Conservation (phyloP, 92 coral and sea anemone genomes). For the Epizoanthus stellaris region DNA sequence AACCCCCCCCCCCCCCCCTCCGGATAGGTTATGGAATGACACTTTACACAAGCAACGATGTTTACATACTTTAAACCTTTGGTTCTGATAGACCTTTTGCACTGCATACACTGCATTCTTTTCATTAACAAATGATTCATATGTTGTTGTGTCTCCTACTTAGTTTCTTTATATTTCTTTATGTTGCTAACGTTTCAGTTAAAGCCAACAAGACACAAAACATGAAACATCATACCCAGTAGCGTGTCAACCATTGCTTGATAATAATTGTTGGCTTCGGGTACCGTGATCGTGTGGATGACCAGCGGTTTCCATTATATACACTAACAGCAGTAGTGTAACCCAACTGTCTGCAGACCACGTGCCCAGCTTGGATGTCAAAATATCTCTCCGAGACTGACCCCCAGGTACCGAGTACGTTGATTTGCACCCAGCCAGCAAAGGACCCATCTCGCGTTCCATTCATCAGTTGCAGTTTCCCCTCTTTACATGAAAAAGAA, state of each 20-base stretch:
- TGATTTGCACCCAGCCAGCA: slow-evolving; percentile 9
- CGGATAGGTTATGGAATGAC: too few species aligned
- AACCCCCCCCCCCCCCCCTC: too few species aligned
- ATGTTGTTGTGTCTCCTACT: too few species aligned
- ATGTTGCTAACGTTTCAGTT: too few species aligned
- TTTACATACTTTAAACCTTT: too few species aligned
- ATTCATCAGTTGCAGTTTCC: slow-evolving; percentile 6
- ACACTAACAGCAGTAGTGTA: neutral
- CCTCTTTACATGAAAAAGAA: neutral
- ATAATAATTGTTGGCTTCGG: neutral
- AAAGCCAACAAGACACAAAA: too few species aligned
- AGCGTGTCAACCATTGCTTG: neutral
- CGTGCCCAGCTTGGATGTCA: slow-evolving; percentile 20
- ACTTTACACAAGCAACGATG: too few species aligned
- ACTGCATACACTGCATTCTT: too few species aligned
- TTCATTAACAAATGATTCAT: too few species aligned
- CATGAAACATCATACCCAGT: neutral
- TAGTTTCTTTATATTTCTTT: too few species aligned
- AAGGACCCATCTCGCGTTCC: neutral
- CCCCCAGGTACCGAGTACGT: neutral
- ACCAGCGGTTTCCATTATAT: slow-evolving; percentile 26
- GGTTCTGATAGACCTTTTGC: too few species aligned
- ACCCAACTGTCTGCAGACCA: slow-evolving; percentile 16
- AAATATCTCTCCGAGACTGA: neutral
- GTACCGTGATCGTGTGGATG: neutral